Conservation (phyloP, 1,140 invertebrate species). For the Leptinotarsa lineolata region DNA sequence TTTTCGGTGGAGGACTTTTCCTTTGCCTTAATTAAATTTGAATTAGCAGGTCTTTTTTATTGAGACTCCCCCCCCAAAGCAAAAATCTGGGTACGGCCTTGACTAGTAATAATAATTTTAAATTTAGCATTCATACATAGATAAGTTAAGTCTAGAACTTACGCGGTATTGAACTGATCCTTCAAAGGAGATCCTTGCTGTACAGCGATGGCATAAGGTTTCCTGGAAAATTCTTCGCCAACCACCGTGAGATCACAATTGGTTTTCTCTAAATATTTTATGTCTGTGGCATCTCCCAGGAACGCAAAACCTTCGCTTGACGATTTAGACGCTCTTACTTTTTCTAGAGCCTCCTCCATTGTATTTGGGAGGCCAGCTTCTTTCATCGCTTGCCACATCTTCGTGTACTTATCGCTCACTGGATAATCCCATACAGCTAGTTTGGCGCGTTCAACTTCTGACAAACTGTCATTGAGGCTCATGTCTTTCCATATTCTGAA, state of each 20-base stretch:
- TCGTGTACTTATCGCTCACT: conserved; percentile 96
- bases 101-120: neutral
- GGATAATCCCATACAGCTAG: conserved; percentile 99
- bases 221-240: conserved; percentile 95
- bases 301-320: conserved; percentile 88
- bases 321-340: conserved; percentile 75
- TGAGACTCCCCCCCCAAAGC: too few species aligned
- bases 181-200: conserved; percentile 93
- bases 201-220: conserved; percentile 95
- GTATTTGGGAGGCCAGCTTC: conserved; percentile 80
- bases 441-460: conserved; percentile 86
- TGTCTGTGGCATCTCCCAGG: conserved; percentile 91
- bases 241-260: conserved; percentile 90
- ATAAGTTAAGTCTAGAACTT: conserved; percentile 53
- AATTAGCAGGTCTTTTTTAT: too few species aligned
- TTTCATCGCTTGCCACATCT: conserved; percentile 97
- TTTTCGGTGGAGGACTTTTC: too few species aligned
- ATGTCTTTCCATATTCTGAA: conserved; percentile 96
- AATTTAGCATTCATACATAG: neutral
- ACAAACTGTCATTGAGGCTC: conserved; percentile 90
- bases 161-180: conserved; percentile 90
- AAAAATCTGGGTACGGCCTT: too few species aligned
- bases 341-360: conserved; percentile 75
- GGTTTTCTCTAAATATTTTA: conserved; percentile 82
- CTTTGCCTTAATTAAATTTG: too few species aligned